Conservation (phyloP, 2,797 vertebrate genomes). For the Enteromius thamalakanensis region DNA sequence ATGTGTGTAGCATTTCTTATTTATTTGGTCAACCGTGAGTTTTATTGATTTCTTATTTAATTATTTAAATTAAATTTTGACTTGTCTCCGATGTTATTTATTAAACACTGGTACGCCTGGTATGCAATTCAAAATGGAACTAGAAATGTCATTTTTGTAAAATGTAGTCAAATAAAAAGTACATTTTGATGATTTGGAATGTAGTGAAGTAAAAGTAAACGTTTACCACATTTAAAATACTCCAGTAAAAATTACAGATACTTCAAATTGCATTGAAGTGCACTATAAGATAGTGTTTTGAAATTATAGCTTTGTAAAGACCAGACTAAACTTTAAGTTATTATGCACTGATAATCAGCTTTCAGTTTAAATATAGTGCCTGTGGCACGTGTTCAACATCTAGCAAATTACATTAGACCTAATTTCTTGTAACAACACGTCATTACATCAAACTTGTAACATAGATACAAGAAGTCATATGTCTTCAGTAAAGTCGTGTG, state of each 20-base stretch:
- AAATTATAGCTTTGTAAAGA: background rate
- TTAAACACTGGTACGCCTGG: background rate
- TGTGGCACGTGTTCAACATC: background rate
- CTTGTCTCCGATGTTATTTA: no score
- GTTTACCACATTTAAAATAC: background rate
- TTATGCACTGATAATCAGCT: background rate
- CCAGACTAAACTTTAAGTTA: background rate
- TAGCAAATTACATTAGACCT: background rate
- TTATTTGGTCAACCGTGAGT: no score
- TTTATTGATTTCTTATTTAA: no score
- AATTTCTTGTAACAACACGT: background rate
- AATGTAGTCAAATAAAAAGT: background rate
- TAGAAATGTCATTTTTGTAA: background rate
- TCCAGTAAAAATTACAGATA: background rate
- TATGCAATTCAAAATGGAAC: background rate
- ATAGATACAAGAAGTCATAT: background rate
- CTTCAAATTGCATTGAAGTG: background rate
- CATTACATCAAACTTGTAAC: background rate
- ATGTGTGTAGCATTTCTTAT: no score
- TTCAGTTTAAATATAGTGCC: background rate
- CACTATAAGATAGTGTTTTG: background rate
- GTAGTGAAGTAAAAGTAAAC: background rate
- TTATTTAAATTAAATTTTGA: no score
- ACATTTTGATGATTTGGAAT: background rate
- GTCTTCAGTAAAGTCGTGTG: background rate